Percentiles rank a stretch among this genome's conserved stretches.
phyloP scores from a whole-genome alignment of 2,888 invertebrate species.

The Phengaris arion region DNA sequence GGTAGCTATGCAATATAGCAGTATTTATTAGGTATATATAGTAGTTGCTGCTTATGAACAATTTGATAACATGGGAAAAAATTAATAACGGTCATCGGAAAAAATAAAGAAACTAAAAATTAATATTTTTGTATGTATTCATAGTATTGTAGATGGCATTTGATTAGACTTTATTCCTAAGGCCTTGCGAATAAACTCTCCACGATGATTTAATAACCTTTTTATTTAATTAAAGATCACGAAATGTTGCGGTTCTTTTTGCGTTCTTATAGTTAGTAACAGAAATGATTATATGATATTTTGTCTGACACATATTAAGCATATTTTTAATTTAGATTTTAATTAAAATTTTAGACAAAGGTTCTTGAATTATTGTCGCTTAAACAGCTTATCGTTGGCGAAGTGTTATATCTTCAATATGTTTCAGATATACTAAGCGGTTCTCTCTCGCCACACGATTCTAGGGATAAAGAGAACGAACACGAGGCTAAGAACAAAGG shows the following conservation, averaged over 20 bases:
- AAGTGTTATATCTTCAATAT: constrained; percentile 45
- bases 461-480: constrained; percentile 85
- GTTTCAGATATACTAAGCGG: constrained; percentile 88
- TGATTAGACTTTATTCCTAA: not conserved
- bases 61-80: too few species aligned
- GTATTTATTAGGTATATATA: too few species aligned
- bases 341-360: not conserved
- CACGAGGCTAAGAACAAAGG: constrained; percentile 89
- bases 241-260: too few species aligned
- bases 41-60: not conserved
- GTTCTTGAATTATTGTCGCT: constrained; percentile 25
- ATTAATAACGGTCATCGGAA: not conserved
- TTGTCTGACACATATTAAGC: too few species aligned
- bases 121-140: too few species aligned
- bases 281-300: too few species aligned
- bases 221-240: not conserved
- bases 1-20: not conserved
- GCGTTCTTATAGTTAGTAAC: too few species aligned
- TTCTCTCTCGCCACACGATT: constrained; percentile 80
- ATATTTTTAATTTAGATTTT: too few species aligned
- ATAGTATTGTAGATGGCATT: too few species aligned
- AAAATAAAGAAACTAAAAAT: not conserved
- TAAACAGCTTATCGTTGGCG: not conserved
- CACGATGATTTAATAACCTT: not conserved
- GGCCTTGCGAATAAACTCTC: not conserved